These are phyloP conservation scores for Colletes collaris DNA, from an alignment of 2,888 invertebrate genomes.

Conservation along the genomic window DNA sequence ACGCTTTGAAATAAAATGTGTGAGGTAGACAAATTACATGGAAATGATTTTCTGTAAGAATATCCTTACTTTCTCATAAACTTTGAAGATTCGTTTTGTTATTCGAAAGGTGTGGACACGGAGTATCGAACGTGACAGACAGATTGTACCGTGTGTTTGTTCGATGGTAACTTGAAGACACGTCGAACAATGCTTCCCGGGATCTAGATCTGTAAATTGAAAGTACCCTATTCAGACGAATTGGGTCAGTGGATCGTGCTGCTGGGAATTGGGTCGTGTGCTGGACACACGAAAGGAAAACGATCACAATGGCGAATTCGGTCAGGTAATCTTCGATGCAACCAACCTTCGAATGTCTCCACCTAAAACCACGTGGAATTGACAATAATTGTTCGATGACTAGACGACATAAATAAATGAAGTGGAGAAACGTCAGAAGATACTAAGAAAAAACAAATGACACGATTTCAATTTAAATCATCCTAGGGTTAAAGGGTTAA, in stretches of 20 bases:
- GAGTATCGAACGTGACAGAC: slow-evolving; percentile 11
- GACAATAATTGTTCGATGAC: no score
- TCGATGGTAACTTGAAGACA: slow-evolving; percentile 55
- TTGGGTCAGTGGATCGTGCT: slow-evolving; percentile 72
- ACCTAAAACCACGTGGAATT: no score
- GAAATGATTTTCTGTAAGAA: no score
- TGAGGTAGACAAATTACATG: no score
- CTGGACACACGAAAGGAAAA: slow-evolving; percentile 74
- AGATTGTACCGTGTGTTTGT: slow-evolving; percentile 14
- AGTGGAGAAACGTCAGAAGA: no score
- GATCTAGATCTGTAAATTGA: slow-evolving; percentile 66
- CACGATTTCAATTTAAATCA: no score
- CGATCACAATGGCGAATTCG: slow-evolving; percentile 58
- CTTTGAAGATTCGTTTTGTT: no score
- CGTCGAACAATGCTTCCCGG: slow-evolving; percentile 43
- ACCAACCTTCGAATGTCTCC: background rate
- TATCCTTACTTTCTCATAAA: no score
- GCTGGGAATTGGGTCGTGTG: slow-evolving; percentile 77
- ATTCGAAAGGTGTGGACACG: background rate
- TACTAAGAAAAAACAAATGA: no score
- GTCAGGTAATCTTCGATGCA: slow-evolving; percentile 51
- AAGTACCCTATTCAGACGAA: slow-evolving; percentile 65
- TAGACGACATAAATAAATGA: no score
- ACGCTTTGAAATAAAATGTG: no score
- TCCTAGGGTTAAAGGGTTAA: no score